Evolutionary conservation across 2,113 vertebrate species (phyloP), one percentile per base, ranked within the genome.

Genomic region (Pycnonotus jocosus): DNA sequence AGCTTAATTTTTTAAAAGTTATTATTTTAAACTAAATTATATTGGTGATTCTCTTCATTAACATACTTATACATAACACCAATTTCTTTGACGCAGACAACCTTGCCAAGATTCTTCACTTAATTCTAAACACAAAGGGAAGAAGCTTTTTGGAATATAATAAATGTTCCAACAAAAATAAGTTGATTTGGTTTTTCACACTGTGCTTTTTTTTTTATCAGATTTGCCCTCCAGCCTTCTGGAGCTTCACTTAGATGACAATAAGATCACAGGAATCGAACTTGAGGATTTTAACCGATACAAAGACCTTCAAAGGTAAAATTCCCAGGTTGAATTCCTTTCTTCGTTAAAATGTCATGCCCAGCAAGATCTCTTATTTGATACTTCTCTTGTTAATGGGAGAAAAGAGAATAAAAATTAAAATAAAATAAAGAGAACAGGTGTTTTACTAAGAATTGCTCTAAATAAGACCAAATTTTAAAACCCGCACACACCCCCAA

Each of bases 231-330:
- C 98, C 30, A 98, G 98, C 57, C 98, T 99, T 53, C 95, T 98
- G 66, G 99, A 99, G 76, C 98, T 99, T 92, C 99, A 98, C 73
- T 97, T 99, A 97, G 99, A 99, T 85, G 98, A 98, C 96, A 99
- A 99, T 88, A 99, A 99, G 97, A 99, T 99, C 88, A 95, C 98
- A 42, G 97, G 98, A 91, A 98, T 99, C 7, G 99, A 99, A 95
- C 76, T 99, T 7, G 99, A 99, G 85, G 99, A 99, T 96, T 99
- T 99, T 90, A 98, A 98, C 82, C 98, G 98, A 78, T 99, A 99
- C 82, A 99, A 98, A 98, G 98, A 99, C 78, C 97, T 99, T 40
- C 98, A 98, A 96, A 99, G 99, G 99, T 99, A 98, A 98, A 53
- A 44, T 13, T 78, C 16, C 16, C 27, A 76, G 0, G 8, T 35